Conservation (phyloP, 2,888 invertebrate genomes). For the Dasysyrphus tricinctus region DNA sequence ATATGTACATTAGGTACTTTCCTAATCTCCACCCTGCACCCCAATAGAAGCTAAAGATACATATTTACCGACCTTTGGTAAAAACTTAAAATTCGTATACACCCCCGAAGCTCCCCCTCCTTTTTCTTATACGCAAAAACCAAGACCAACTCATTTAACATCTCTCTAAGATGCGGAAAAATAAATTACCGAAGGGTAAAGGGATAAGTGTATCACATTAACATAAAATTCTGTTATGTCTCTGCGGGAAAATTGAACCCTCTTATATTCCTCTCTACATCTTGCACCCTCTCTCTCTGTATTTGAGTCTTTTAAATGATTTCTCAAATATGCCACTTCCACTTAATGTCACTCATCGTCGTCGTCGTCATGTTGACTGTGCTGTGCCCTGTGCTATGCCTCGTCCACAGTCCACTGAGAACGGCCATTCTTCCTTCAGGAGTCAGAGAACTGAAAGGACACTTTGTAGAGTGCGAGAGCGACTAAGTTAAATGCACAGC, state of each 20-base stretch:
- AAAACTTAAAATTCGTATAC: not conserved
- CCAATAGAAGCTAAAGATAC: constrained; percentile 43
- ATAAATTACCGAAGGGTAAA: constrained; percentile 75
- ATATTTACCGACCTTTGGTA: constrained; percentile 61
- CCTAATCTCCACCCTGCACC: not conserved
- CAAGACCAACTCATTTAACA: constrained; percentile 66
- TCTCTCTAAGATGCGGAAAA: constrained; percentile 67
- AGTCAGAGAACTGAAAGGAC: constrained; percentile 24
- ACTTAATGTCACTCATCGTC: constrained; percentile 78
- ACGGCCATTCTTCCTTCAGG: constrained; percentile 15
- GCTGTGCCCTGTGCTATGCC: not conserved
- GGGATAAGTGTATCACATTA: constrained; percentile 75
- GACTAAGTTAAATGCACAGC: constrained; percentile 64
- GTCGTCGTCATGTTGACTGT: constrained; percentile 20
- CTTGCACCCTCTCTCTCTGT: constrained; percentile 9
- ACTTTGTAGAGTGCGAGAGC: constrained; percentile 32
- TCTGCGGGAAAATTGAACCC: constrained; percentile 71
- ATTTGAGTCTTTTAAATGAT: constrained; percentile 77
- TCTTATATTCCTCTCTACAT: constrained; percentile 6
- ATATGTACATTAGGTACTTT: not conserved
- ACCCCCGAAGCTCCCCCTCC: not conserved
- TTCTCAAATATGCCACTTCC: constrained; percentile 79
- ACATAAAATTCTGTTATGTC: constrained; percentile 75
- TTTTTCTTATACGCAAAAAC: constrained; percentile 6
- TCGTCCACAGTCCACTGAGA: constrained; percentile 35